Percentiles rank a stretch among this genome's conserved stretches.
phyloP scores from a whole-genome alignment of 2,113 vertebrate genomes.

The Gambusia affinis region DNA sequence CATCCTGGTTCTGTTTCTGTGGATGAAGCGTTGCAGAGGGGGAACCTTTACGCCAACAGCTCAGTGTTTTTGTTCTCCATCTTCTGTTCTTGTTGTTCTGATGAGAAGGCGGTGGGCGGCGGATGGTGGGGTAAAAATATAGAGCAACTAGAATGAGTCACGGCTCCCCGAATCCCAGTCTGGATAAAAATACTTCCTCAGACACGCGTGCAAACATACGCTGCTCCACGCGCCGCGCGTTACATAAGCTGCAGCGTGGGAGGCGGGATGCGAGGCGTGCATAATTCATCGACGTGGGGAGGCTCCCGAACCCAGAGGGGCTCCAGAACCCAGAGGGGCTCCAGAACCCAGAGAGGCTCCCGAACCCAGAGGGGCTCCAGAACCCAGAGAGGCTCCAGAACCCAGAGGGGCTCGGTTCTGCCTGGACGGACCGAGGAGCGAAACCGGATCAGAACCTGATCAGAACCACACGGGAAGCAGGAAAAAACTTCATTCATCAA shows the following conservation, averaged over 20 bases:
- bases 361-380: too few relatives aligned
- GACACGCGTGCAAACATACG: constrained; percentile 30
- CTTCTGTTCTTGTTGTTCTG: constrained; percentile 7
- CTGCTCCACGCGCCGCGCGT: constrained; percentile 64
- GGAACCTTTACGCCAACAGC: neutral
- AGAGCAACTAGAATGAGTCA: constrained; percentile 76
- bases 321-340: too few relatives aligned
- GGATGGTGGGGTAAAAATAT: constrained; percentile 71
- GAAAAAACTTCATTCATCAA: too few relatives aligned
- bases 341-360: too few relatives aligned
- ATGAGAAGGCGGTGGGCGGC: constrained; percentile 37
- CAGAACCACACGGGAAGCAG: neutral
- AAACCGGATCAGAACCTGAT: neutral
- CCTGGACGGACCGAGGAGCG: neutral
- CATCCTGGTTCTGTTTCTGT: too few relatives aligned
- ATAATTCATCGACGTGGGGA: constrained; percentile 70
- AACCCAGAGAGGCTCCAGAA: too few relatives aligned
- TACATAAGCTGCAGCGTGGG: constrained; percentile 75
- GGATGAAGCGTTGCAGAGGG: too few relatives aligned
- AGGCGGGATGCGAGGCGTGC: constrained; percentile 62
- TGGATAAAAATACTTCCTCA: constrained; percentile 72
- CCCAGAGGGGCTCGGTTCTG: neutral
- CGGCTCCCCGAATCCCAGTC: constrained; percentile 69
- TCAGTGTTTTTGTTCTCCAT: constrained; percentile 2
- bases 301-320: neutral